phyloP scores from a whole-genome alignment of 2,888 invertebrate genomes.

The Mythimna vitellina region DNA sequence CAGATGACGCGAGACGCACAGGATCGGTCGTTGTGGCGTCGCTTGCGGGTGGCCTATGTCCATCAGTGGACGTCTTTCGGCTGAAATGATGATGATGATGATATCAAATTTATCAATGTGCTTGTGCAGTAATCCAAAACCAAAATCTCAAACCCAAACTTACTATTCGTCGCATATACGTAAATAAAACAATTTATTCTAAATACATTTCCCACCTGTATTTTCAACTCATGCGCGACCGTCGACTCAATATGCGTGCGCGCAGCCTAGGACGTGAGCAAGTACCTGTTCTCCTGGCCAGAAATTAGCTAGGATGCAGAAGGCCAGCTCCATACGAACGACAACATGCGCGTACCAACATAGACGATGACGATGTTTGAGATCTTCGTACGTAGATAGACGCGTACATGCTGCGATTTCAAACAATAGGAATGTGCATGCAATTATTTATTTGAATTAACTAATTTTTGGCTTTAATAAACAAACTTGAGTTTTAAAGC shows the following conservation, averaged over 20 bases:
- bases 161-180: conserved; percentile 37
- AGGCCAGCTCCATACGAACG: neutral
- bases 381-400: neutral
- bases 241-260: conserved; percentile 56
- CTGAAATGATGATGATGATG: too few relatives aligned
- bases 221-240: conserved; percentile 47
- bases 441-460: too few relatives aligned
- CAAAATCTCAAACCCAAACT: neutral
- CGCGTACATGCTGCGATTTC: too few relatives aligned
- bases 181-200: conserved; percentile 46
- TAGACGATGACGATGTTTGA: too few relatives aligned
- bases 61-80: too few relatives aligned
- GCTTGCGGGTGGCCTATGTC: too few relatives aligned
- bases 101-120: too few relatives aligned
- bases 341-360: too few relatives aligned
- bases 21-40: too few relatives aligned
- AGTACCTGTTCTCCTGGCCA: conserved; percentile 11
- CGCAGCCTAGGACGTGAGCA: conserved; percentile 50
- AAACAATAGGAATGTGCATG: neutral
- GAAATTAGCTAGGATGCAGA: neutral
- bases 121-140: conserved; percentile 1
- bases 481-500: too few relatives aligned
- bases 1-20: too few relatives aligned
- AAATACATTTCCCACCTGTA: conserved; percentile 52
- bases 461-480: too few relatives aligned